Base-by-base conservation (phyloP, 2,888 invertebrate species). In the Drosophila quasianomalipes region DNA sequence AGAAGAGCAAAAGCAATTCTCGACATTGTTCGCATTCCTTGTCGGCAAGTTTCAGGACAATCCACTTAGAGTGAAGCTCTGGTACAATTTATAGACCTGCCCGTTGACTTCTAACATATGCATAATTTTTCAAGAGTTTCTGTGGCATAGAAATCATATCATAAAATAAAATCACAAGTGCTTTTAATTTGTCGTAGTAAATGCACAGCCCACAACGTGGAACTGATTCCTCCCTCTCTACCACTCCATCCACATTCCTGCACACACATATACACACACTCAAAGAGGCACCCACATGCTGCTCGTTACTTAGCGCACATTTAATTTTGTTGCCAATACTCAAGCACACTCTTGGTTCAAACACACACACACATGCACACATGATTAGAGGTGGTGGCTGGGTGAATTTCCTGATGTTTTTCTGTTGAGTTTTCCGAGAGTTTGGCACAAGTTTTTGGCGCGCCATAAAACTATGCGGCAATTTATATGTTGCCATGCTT, bases 151-250 rank as follows among this genome's bases (percentile, higher is more conserved):
- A 72, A 70, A 83, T 86, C 79, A 58, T 90, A 74, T 81, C 90
- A 75, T 85, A 89, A 90, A 85, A 89, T 90, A 83, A 79, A 89
- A 90, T 76, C 84, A 83, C 89, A 86, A 85, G 85, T 90, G 89
- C 90, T 90, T 85, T 85, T 85, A 85, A 85, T 85, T 85, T 85
- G 90, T 90, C 84, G 70, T 75, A 76, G 74, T 74, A 83, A 83
- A 75, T 81, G 85, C 73, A 74, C 65, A 74, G 74, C 74, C 69
- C 73, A 28, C 63, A 33, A 44, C 52, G 35, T 19, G 53, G 14
- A 41, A 60, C 63, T 71, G 57, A 55, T 47, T 14, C 16, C 47
- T 16, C 55, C 22, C 14, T 4, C 22, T 26, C 16, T 22, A 0
- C 7, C 14, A 0, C 3, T 22, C 14, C 44, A 14, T 12, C 44